These are phyloP conservation scores for Etheostoma spectabile DNA, from an alignment of 2,113 vertebrate genomes.

Conservation along the genomic window DNA sequence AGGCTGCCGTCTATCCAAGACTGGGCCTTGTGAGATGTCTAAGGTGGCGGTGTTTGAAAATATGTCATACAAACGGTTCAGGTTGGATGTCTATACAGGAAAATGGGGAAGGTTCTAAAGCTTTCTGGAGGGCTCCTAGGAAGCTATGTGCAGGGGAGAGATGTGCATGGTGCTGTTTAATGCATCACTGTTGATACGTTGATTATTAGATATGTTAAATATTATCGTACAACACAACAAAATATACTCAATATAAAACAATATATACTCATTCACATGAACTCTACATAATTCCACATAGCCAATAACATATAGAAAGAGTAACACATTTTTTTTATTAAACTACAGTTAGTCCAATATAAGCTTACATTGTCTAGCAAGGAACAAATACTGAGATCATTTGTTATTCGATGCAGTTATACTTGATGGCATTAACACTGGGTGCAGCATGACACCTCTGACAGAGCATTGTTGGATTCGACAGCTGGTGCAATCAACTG, in stretches of 20 bases:
- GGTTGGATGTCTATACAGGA: no score
- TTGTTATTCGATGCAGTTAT: constrained; percentile 1
- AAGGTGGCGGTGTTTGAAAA: no score
- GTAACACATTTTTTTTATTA: neutral
- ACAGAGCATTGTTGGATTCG: constrained; percentile 34
- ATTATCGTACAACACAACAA: neutral
- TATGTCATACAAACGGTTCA: no score
- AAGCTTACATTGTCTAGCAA: neutral
- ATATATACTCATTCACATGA: neutral
- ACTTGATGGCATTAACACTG: constrained; percentile 6
- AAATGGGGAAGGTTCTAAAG: no score
- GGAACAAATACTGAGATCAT: neutral
- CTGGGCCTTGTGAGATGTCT: no score
- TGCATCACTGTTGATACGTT: neutral
- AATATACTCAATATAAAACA: neutral
- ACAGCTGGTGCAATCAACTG: constrained; percentile 49
- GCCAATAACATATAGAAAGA: neutral
- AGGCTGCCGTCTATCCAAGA: no score
- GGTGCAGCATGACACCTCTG: neutral
- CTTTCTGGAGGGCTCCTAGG: no score
- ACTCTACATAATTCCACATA: neutral
- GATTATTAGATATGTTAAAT: neutral
- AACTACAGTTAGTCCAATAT: no score
- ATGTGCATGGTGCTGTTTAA: neutral
- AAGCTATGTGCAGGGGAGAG: no score